Base-by-base conservation (phyloP, 2,888 invertebrate species). In the Hecatera dysodea region DNA sequence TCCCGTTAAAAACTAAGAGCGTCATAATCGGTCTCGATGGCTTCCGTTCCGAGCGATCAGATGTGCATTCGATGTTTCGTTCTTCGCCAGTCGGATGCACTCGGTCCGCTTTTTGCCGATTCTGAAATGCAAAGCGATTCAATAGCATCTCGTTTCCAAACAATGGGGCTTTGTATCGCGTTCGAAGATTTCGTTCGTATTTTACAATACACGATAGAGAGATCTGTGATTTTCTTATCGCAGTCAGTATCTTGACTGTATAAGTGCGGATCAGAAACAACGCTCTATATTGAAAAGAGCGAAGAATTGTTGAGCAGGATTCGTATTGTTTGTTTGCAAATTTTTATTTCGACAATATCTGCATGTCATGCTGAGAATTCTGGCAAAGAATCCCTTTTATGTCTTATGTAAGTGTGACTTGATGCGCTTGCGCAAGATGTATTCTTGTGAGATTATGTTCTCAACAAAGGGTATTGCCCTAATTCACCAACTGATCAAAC, bases 141-240 rank as follows among this genome's bases (percentile, higher is more conserved):
- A 84, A 86, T 80, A 78, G 85, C 78, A 83, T 86, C 88, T 89
- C 80, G 86, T 89, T 87, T 86, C 78, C 83, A 89, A 91, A 93
- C 92, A 92, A 93, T 93, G 84, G 92, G 71, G 81, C 88, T 89
- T 89, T 90, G 89, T 90, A 89, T 90, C 85, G 86, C 87, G 84
- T 86, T 88, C 84, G 87, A 71, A 85, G 83, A 89, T 90, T 92
- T 88, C 86, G 87, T 90, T 90, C 88, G 89, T 88, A 90, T 90
- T 89, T 87, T 82, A 89, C 87, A 85, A 79, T 79, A 75, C 74
- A 72, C 73, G 82, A 87, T 87, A 82, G 81, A 83, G 83, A 85
- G 81, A 85, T 86, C 83, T 86, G 64, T 74, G 82, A 85, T 88
- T 85, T 80, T 80, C 72, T 78, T 81, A 84, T 84, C 83, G 65